Base-by-base conservation (phyloP, 2,888 invertebrate genomes). In the Autographa gamma region DNA sequence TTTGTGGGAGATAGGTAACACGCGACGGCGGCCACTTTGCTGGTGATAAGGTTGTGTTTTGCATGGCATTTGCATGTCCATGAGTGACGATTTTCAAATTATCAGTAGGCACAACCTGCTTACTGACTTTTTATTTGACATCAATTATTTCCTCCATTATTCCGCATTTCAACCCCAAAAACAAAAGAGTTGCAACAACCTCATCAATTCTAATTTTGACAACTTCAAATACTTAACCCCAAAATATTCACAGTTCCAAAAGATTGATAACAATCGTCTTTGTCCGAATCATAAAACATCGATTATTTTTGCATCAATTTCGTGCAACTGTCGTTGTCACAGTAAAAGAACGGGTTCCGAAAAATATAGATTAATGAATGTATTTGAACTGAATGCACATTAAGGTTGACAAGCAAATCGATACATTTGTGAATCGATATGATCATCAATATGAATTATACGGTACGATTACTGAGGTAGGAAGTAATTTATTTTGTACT, bases 391-490 rank as follows among this genome's bases (percentile, higher is more conserved):
- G 54, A 56, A 56, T 41, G 59, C 82, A 82, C 79, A 79, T 80
- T 77, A 81, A 9, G 79, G 67, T 78, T 80, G 85, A 80, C 80
- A 86, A 87, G 87, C 87, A 83, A 86, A 87, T 86, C 88, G 88
- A 88, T 87, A 87, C 82, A 84, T 83, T 85, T 84, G 54, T 82
- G 77, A 83, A 89, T 89, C 86, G 86, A 88, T 86, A 69, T 69
- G 81, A 91, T 90, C 93, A 95, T 95, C 90, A 94, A 95, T 95
- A 92, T 85, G 88, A 87, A 94, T 95, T 94, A 94, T 83, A 93
- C 89, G 94, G 86, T 87, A 74, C 87, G 84, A 88, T 89, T 90
- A 87, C 73, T 80, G 85, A 82, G 86, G 86, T 81, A 63, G 56
- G 76, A 78, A 79, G 66, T 66, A 48, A 66, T 61, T 68, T 60